Base-by-base conservation (phyloP, 2,797 vertebrate species). In the Cuculus canorus region DNA sequence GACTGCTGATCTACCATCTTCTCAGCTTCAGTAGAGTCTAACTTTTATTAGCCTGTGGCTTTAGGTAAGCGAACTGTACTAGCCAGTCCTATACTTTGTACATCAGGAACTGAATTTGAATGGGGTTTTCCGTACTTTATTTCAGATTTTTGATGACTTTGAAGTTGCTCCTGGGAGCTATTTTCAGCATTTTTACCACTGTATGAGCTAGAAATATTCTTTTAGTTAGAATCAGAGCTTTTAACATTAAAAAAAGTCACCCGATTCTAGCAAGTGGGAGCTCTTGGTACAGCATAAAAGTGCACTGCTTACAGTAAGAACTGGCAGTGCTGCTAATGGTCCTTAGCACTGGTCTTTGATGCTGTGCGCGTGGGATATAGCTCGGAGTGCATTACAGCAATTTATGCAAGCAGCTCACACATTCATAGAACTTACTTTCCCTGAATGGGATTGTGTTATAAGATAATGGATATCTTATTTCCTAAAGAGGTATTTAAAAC, bases 401-500 rank as follows among this genome's bases (percentile, higher is more conserved):
- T 93, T 86, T 87, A 82, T 78, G 60, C 81, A 94, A 87, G 78
- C 35, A 17, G 33, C 60, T 87, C 83, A 75, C 3, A 3, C 1
- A 0, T 82, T 71, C n/a, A 16, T 30, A 23, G 52, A 73, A 32
- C 60, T 75, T 65, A 57, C 61, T 82, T 80, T 73, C 60, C 60
- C 56, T 90, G 90, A 91, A 84, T 79, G 70, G 48, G 77, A 53
- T 45, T 92, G 53, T 82, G 61, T 80, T 93, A 87, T 59, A 87
- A 86, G 81, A 86, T 71, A 96, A 91, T 52, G 75, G 56, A 22
- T 88, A 57, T 64, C 41, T 93, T 88, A 52, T 82, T 95, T 96
- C 68, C 64, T 85, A 69, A 68, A n/a, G 85, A 95, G 66, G 54
- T 85, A 65, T 90, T 94, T 92, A 89, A 95, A 95, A 71, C 19